Conservation (phyloP, 2,888 invertebrate genomes). For the Athetis lepigone region DNA sequence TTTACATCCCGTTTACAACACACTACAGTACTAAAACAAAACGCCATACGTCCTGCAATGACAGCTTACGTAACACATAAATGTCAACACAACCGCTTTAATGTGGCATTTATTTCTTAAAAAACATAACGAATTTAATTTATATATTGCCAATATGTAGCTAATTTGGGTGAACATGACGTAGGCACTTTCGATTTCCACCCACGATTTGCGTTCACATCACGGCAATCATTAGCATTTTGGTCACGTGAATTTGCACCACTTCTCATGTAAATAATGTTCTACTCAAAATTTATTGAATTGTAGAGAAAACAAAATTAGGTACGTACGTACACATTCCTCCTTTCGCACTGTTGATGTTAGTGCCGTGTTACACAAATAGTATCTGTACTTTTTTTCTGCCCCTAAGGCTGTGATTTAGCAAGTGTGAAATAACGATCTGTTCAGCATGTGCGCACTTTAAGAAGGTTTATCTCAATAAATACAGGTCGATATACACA, state of each 20-base stretch:
- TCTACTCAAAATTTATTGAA: conserved; percentile 66
- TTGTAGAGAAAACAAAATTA: conserved; percentile 72
- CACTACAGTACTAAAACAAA: no score
- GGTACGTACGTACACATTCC: conserved; percentile 54
- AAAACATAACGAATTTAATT: conserved; percentile 36
- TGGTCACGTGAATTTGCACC: conserved; percentile 71
- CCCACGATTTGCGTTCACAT: conserved; percentile 67
- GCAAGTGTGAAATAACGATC: background rate
- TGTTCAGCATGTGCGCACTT: background rate
- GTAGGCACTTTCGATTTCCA: conserved; percentile 72
- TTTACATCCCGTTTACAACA: no score
- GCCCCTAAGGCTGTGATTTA: background rate
- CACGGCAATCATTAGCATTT: conserved; percentile 68
- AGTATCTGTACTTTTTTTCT: conserved; percentile 34
- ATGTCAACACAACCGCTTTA: conserved; percentile 10
- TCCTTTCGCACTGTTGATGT: conserved; percentile 44
- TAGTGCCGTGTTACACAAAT: conserved; percentile 59
- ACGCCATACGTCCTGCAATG: background rate
- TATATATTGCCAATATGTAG: conserved; percentile 36
- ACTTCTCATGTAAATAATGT: conserved; percentile 67
- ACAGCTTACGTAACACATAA: conserved; percentile 11
- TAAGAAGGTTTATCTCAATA: conserved; percentile 3
- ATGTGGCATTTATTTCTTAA: conserved; percentile 35
- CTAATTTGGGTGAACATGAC: conserved; percentile 56
- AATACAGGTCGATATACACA: conserved; percentile 15